These are phyloP conservation scores for Cygnus buccinator DNA, from an alignment of 2,113 vertebrate genomes.

Conservation along the genomic window DNA sequence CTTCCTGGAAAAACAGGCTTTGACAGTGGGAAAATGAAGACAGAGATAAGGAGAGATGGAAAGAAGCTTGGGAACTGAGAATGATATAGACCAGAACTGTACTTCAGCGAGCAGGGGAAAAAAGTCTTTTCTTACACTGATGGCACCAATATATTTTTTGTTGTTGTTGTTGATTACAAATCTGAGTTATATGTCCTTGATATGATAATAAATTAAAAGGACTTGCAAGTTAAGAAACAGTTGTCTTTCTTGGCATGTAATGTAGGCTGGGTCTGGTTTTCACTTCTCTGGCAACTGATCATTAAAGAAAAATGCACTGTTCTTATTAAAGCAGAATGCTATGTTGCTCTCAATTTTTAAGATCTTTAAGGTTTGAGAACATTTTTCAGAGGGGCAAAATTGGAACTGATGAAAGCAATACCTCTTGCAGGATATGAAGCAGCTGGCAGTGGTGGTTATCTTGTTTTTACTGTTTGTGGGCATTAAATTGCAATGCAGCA, in stretches of 20 bases:
- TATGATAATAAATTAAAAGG: slow-evolving; percentile 29
- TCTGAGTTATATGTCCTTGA: slow-evolving; percentile 12
- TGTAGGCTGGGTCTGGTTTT: background rate
- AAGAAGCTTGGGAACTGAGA: slow-evolving; percentile 82
- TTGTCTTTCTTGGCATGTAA: slow-evolving; percentile 48
- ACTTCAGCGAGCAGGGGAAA: slow-evolving; percentile 47
- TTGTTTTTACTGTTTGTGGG: background rate
- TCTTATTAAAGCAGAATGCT: background rate
- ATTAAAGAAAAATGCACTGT: background rate
- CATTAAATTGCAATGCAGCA: background rate
- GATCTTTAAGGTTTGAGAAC: background rate
- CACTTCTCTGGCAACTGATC: background rate
- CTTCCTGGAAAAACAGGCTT: slow-evolving; percentile 71
- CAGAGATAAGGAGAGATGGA: slow-evolving; percentile 81
- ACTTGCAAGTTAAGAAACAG: background rate
- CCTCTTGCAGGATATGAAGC: background rate
- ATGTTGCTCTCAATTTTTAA: background rate
- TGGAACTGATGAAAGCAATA: background rate
- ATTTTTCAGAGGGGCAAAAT: background rate
- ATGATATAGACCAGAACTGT: slow-evolving; percentile 81
- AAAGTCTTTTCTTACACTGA: slow-evolving; percentile 39
- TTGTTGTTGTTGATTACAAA: slow-evolving; percentile 17
- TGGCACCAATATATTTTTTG: slow-evolving; percentile 53
- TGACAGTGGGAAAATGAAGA: slow-evolving; percentile 76
- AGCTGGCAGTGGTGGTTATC: background rate